Conservation (phyloP, 2,888 invertebrate species). For the Diabrotica balteata region DNA sequence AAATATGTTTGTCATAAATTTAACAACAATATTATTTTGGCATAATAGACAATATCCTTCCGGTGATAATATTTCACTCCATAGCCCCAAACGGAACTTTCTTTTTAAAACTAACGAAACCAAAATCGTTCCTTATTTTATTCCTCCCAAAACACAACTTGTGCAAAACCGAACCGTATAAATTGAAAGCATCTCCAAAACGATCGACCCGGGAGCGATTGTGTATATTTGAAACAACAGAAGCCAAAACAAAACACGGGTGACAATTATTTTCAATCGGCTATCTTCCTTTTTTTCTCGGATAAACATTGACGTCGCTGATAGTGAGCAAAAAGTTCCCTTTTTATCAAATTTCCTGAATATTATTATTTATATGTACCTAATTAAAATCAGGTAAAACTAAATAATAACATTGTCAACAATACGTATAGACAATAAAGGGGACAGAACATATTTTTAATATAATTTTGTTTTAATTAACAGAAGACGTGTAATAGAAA, state of each 20-base stretch:
- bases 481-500: too few relatives aligned
- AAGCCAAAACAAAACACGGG: conserved; percentile 49
- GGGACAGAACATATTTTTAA: too few relatives aligned
- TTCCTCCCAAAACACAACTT: conserved; percentile 58
- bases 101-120: conserved; percentile 15
- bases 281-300: conserved; percentile 46
- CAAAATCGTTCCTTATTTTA: conserved; percentile 54
- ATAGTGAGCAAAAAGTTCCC: too few relatives aligned
- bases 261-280: conserved; percentile 62
- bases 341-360: too few relatives aligned
- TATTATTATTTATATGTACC: too few relatives aligned
- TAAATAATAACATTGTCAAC: too few relatives aligned
- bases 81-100: conserved; percentile 14
- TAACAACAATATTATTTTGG: too few relatives aligned
- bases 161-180: conserved; percentile 49
- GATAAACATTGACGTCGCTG: neutral
- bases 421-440: too few relatives aligned
- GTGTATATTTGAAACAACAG: conserved; percentile 35
- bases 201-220: conserved; percentile 59
- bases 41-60: conserved; percentile 1
- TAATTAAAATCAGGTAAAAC: too few relatives aligned
- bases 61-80: neutral
- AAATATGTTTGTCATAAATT: too few relatives aligned
- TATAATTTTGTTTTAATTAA: too few relatives aligned
- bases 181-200: conserved; percentile 59